Conservation (phyloP, 2,888 invertebrate species). For the Troides helena region DNA sequence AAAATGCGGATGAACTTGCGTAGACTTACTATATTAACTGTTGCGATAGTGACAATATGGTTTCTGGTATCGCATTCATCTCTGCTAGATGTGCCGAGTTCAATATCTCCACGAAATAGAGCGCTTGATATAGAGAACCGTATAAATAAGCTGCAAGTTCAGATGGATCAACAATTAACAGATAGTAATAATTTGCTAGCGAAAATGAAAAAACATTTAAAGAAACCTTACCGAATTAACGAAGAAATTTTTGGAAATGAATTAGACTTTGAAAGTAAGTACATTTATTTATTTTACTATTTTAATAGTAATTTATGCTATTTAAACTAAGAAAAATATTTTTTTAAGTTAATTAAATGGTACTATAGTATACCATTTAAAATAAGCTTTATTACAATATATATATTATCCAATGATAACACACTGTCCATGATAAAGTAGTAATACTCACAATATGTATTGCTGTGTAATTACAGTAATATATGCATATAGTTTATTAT, state of each 20-base stretch:
- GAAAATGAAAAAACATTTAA: slow-evolving; percentile 50
- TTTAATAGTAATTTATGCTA: not conserved
- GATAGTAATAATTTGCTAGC: slow-evolving; percentile 56
- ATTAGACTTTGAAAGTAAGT: slow-evolving; percentile 41
- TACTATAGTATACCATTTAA: too few species aligned
- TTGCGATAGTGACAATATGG: slow-evolving; percentile 53
- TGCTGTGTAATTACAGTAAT: too few species aligned
- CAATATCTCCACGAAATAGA: slow-evolving; percentile 33
- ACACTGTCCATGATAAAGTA: too few species aligned
- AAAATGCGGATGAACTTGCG: slow-evolving; percentile 69
- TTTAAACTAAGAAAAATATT: not conserved
- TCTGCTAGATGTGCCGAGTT: slow-evolving; percentile 47
- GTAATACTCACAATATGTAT: too few species aligned
- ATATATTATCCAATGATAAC: too few species aligned
- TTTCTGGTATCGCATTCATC: slow-evolving; percentile 56
- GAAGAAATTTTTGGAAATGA: slow-evolving; percentile 32
- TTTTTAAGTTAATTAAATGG: not conserved
- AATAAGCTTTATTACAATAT: too few species aligned
- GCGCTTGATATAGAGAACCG: slow-evolving; percentile 49
- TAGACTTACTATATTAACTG: slow-evolving; percentile 50
- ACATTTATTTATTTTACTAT: slow-evolving; percentile 2
- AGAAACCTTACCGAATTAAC: slow-evolving; percentile 35
- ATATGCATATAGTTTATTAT: too few species aligned
- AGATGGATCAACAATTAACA: slow-evolving; percentile 49
- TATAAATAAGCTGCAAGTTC: slow-evolving; percentile 49